A percentile compares a stretch with the other conserved stretches of the same genome.
Conservation (phyloP, 2,113 vertebrate species). For the Saiga tatarica region DNA sequence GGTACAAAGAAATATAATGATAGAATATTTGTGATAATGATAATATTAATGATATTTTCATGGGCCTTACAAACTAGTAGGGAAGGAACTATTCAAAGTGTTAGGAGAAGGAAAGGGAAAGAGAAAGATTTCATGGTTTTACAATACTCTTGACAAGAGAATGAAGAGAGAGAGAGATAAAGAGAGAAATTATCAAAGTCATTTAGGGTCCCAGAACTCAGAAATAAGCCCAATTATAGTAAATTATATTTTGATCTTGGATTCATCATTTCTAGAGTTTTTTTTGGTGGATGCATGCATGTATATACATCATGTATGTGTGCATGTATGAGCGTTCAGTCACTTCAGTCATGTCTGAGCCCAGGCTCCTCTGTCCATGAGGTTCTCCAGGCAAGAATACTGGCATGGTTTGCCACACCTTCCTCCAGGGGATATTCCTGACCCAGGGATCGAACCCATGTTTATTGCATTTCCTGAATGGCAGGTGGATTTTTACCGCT, state of each 20-base stretch:
- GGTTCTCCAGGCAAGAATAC: background rate
- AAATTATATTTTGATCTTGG: background rate
- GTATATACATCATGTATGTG: background rate
- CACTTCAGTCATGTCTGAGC: background rate
- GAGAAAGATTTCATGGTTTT: background rate
- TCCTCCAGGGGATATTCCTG: background rate
- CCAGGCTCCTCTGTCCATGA: background rate
- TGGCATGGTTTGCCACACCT: background rate
- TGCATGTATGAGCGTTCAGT: background rate
- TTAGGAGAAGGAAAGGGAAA: background rate
- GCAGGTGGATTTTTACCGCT: accelerated
- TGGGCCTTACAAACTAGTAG: background rate
- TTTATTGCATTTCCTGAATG: background rate
- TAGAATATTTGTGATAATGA: background rate
- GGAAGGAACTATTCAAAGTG: background rate
- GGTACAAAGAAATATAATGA: background rate
- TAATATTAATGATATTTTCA: background rate
- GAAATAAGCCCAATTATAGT: background rate
- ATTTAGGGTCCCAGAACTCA: background rate
- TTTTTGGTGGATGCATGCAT: background rate
- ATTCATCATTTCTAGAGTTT: background rate
- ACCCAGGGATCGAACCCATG: accelerated
- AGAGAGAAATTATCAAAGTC: background rate
- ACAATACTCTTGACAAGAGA: background rate
- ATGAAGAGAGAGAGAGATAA: background rate